Evolutionary conservation across 64 coral and sea anemone genomes (phyloP).

Genomic region (Pachyseris speciosa): DNA sequence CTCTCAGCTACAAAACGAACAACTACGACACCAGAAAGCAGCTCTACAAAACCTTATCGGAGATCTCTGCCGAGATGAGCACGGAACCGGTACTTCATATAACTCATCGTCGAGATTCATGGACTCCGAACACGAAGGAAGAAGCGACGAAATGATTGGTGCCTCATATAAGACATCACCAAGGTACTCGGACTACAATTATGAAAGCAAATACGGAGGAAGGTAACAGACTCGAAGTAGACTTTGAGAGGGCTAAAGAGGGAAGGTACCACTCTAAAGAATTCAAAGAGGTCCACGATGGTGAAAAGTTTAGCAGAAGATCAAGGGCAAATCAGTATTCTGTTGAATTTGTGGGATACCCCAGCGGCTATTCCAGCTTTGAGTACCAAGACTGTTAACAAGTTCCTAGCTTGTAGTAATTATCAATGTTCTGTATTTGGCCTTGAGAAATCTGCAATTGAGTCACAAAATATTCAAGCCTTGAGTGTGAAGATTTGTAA

Average conservation of each 20-base stretch:
- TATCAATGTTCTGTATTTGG: too few relatives aligned
- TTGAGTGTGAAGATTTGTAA: too few relatives aligned
- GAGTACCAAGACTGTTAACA: background rate
- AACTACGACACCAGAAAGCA: constrained; percentile 56
- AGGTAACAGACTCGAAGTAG: background rate
- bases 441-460: too few relatives aligned
- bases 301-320: background rate
- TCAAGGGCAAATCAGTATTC: background rate
- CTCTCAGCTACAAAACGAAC: constrained; percentile 87
- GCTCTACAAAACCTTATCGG: constrained; percentile 64
- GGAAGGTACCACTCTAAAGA: background rate
- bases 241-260: background rate
- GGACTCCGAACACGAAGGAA: background rate
- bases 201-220: background rate
- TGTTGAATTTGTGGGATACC: background rate
- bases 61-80: constrained; percentile 7
- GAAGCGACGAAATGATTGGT: background rate
- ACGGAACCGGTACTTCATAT: constrained; percentile 6
- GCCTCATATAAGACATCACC: background rate
- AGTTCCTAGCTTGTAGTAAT: background rate
- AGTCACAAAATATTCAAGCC: too few relatives aligned
- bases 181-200: background rate
- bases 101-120: constrained; percentile 19
- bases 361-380: background rate
- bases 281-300: background rate